Evolutionary conservation across 2,797 vertebrate species (phyloP), one percentile per base, ranked within the genome.

Genomic region (Sparus aurata): DNA sequence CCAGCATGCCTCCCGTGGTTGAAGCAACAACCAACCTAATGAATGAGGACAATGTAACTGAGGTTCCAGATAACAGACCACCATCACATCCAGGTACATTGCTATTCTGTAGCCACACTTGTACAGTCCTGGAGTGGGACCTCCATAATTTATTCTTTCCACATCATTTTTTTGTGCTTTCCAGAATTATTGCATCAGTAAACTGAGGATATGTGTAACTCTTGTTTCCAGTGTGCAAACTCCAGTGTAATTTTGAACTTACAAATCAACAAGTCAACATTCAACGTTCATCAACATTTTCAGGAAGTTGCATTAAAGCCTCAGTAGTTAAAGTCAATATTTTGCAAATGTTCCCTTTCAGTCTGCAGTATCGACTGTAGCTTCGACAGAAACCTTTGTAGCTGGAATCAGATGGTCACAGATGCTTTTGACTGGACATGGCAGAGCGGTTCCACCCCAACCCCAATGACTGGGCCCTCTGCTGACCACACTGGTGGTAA

Each of bases 361-460:
- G 94, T 74, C 47, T 95, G 89, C 76, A 52, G 50, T 63, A 15
- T 93, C 5, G 69, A 86, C 54, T 85, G 82, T 55, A 84, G 41
- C 50, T 88, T 91, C 38, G 82, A 90, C 59, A 45, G 67, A 52
- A 63, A 89, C 60, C 61, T 94, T 12, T 95, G 94, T 83, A 60
- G 80, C 15, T 95, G 95, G 95, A 89, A 22, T 64, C 93, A 95
- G 61, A 11, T 89, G 55, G 12, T 74, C 1, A 65, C 91, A 3
- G 93, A 95, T 47, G 90, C 64, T 47, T 93, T 95, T 90, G 92
- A 95, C 23, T 95, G 94, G 94, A 94, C 87, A 18, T 86, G 92
- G 62, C 75, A 85, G 7, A 86, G 46, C 38, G 93, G 92, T 60
- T 79, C 91, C 69, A 93, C 93, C 20, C 86, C 90, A 5, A 92